phyloP scores from a whole-genome alignment of 2,888 invertebrate species.

The Diabrotica balteata region DNA sequence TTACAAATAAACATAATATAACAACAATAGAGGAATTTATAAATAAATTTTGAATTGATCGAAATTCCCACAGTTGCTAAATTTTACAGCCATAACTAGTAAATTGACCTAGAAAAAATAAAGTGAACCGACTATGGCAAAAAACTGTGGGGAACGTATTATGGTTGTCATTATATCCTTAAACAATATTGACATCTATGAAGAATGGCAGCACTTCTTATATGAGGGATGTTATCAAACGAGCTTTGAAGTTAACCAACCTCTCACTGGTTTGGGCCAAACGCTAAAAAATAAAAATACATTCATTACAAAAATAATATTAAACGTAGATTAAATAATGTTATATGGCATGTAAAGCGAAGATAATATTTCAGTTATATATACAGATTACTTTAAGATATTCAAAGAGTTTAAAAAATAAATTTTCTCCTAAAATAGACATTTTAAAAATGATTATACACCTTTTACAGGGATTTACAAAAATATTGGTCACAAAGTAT shows the following conservation, averaged over 20 bases:
- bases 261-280: slow-evolving; percentile 89
- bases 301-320: slow-evolving; percentile 21
- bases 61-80: slow-evolving; percentile 19
- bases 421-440: too few relatives aligned
- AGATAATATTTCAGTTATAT: too few relatives aligned
- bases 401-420: too few relatives aligned
- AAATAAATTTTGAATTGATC: slow-evolving; percentile 43
- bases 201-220: slow-evolving; percentile 60
- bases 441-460: too few relatives aligned
- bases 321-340: neutral
- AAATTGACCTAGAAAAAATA: slow-evolving; percentile 2
- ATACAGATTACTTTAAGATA: too few relatives aligned
- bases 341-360: too few relatives aligned
- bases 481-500: too few relatives aligned
- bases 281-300: slow-evolving; percentile 64
- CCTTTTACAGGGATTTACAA: too few relatives aligned
- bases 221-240: slow-evolving; percentile 88
- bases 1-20: slow-evolving; percentile 50
- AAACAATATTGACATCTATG: slow-evolving; percentile 5
- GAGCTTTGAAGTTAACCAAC: slow-evolving; percentile 92
- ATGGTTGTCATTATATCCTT: neutral
- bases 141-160: neutral
- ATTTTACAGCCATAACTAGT: neutral
- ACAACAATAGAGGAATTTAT: slow-evolving; percentile 45
- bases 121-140: too few relatives aligned